Percentiles rank a stretch among this genome's conserved stretches.
Evolutionary conservation across 2,113 vertebrate species (phyloP).

Genomic region (Anhinga rufa): DNA sequence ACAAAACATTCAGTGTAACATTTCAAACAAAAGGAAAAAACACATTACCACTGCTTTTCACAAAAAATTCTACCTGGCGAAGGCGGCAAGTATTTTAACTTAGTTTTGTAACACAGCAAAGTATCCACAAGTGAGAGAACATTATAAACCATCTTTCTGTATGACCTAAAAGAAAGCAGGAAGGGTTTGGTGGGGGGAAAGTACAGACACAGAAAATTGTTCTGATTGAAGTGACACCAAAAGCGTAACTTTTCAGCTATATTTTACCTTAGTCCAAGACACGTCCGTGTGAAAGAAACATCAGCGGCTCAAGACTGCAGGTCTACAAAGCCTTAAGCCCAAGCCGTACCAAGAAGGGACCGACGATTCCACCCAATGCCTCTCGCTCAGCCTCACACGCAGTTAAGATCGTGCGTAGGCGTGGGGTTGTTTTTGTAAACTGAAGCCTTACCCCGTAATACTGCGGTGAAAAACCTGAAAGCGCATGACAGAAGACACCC

Average conservation of each 20-base stretch:
- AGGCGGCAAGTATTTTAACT: background rate
- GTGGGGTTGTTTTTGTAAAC: background rate
- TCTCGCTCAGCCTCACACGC: background rate
- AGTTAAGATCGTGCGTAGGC: background rate
- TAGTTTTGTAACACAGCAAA: background rate
- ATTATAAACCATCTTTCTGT: background rate
- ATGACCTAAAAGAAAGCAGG: background rate
- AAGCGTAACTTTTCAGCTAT: background rate
- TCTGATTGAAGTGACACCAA: background rate
- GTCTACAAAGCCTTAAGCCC: background rate
- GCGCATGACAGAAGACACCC: background rate
- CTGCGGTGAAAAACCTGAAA: background rate
- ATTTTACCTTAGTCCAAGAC: background rate
- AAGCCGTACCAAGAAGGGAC: background rate
- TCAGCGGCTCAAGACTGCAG: background rate
- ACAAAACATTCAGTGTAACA: constrained; percentile 43
- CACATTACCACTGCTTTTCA: background rate
- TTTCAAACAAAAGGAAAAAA: background rate
- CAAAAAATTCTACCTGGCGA: background rate
- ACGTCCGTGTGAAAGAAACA: background rate
- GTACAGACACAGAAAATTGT: background rate
- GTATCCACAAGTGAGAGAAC: background rate
- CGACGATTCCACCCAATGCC: background rate
- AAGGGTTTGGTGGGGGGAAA: background rate
- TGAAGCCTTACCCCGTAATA: background rate